Conservation (phyloP, 2,113 vertebrate genomes). For the Nettapus auritus region DNA sequence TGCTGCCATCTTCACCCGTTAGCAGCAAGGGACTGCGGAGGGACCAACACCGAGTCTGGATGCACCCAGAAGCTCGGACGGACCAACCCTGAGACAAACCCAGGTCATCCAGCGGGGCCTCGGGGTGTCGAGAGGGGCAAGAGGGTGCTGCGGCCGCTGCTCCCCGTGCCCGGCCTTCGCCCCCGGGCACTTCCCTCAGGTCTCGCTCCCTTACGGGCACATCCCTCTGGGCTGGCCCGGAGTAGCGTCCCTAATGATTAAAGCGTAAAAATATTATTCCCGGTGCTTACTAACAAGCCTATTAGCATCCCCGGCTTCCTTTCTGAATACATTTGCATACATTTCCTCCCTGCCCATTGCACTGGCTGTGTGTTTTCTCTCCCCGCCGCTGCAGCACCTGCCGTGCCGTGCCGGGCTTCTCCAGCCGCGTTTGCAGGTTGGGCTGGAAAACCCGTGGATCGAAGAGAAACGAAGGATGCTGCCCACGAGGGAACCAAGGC, state of each 20-base stretch:
- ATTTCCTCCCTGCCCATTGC: slow-evolving; percentile 64
- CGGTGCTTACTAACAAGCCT: slow-evolving; percentile 39
- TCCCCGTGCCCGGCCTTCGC: background rate
- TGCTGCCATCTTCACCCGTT: background rate
- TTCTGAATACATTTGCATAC: slow-evolving; percentile 63
- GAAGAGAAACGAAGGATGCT: rapidly evolving
- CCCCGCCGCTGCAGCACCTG: slow-evolving; percentile 29
- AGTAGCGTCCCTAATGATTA: slow-evolving; percentile 9
- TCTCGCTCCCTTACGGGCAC: background rate
- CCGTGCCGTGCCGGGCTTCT: background rate
- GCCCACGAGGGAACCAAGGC: background rate
- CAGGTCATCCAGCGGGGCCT: background rate
- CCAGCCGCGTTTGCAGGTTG: background rate
- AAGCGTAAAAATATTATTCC: slow-evolving; percentile 36
- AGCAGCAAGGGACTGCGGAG: background rate
- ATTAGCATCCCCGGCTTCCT: slow-evolving; percentile 24
- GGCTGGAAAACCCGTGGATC: background rate
- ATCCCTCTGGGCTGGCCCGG: background rate
- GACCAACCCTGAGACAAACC: background rate
- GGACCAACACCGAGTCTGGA: background rate
- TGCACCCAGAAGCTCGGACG: background rate
- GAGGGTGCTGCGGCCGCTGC: background rate
- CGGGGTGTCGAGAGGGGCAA: background rate
- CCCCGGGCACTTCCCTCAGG: rapidly evolving
- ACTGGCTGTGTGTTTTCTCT: slow-evolving; percentile 53